These are phyloP conservation scores for Gonatopus flavifemur DNA, from an alignment of 1,140 invertebrate genomes.

Conservation along the genomic window DNA sequence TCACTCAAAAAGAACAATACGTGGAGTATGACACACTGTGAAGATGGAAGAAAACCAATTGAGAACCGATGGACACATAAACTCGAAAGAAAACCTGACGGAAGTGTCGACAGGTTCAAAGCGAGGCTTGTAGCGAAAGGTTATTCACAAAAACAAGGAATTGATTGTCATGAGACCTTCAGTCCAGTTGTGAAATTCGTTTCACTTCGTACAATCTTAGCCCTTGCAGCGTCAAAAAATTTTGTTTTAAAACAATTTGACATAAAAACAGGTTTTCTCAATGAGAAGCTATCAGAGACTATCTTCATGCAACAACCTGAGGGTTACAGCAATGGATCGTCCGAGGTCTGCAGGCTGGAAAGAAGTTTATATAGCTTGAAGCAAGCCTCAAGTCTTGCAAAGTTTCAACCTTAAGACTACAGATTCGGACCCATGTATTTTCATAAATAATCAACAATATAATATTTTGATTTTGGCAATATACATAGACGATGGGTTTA, in stretches of 20 bases:
- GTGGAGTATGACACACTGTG: not conserved
- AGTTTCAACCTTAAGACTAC: not conserved
- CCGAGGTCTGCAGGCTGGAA: not conserved
- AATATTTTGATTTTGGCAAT: not conserved
- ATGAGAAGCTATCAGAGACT: not conserved
- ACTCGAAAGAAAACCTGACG: not conserved
- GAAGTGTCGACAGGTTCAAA: not conserved
- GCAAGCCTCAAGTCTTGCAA: not conserved
- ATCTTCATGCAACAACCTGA: not conserved
- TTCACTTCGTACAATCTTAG: conserved; percentile 5
- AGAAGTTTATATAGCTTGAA: conserved; percentile 14
- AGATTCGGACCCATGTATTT: not conserved
- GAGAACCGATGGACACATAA: conserved; percentile 2
- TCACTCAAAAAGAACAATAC: not conserved
- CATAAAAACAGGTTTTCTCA: conserved; percentile 4
- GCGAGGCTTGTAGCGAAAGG: not conserved
- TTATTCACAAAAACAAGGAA: not conserved
- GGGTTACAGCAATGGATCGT: not conserved
- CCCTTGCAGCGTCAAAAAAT: conserved; percentile 10
- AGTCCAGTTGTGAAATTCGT: conserved; percentile 8
- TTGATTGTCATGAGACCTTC: conserved; percentile 13
- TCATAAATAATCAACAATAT: not conserved
- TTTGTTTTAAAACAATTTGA: not conserved
- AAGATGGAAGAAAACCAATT: not conserved
- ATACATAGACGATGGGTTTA: conserved; percentile 3